These are phyloP conservation scores for Hymenochirus boettgeri DNA, from an alignment of 2,113 vertebrate species.

Conservation along the genomic window DNA sequence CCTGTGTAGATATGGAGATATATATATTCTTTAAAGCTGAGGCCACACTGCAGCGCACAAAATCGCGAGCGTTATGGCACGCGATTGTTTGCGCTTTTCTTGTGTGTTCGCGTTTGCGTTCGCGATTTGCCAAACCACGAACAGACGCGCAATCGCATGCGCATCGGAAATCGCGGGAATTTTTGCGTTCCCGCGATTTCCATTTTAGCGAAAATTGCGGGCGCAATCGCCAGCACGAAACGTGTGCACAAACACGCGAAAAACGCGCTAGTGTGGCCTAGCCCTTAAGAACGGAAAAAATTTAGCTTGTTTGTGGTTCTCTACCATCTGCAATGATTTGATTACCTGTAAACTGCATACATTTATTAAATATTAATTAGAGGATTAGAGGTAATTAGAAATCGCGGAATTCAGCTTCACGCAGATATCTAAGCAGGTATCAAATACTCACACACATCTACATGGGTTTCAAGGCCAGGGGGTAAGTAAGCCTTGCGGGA, in stretches of 20 bases:
- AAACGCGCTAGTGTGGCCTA: too few species aligned
- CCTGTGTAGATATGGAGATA: slow-evolving; percentile 28
- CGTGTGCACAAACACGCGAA: too few species aligned
- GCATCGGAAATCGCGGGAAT: too few species aligned
- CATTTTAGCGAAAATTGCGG: too few species aligned
- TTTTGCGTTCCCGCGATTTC: too few species aligned
- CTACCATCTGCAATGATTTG: slow-evolving; percentile 31
- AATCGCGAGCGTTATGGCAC: too few species aligned
- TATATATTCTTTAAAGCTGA: slow-evolving; percentile 31
- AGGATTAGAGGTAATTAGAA: slow-evolving; percentile 38
- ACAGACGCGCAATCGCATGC: too few species aligned
- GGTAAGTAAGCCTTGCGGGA: slow-evolving; percentile 3
- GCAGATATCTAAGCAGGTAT: slow-evolving; percentile 26
- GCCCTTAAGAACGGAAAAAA: background rate
- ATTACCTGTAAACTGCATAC: slow-evolving; percentile 32
- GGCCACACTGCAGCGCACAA: too few species aligned
- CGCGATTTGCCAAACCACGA: too few species aligned
- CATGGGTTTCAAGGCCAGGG: slow-evolving; percentile 21
- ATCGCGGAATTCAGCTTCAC: slow-evolving; percentile 14
- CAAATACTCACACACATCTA: slow-evolving; percentile 22
- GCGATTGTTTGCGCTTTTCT: too few species aligned
- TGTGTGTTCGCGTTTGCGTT: too few species aligned
- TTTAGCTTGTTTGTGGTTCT: slow-evolving; percentile 18
- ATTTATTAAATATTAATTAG: slow-evolving; percentile 43
- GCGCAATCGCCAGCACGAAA: too few species aligned